phyloP scores from a whole-genome alignment of 2,888 invertebrate genomes.

The Osmoderma eremita region DNA sequence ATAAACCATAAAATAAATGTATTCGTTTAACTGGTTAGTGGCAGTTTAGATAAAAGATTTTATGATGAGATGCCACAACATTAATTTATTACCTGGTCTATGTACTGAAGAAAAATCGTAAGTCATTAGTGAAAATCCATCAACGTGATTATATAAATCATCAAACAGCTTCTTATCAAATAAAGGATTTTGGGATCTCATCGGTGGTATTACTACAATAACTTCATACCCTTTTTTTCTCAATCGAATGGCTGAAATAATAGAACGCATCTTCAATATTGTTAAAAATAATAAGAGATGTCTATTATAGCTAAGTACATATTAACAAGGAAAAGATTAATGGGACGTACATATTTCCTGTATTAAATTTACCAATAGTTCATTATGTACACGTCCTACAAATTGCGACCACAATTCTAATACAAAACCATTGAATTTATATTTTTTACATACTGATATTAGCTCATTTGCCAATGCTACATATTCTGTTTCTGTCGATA shows the following conservation, averaged over 20 bases:
- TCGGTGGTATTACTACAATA: slow-evolving; percentile 85
- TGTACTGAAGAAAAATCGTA: slow-evolving; percentile 90
- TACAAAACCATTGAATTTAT: slow-evolving; percentile 89
- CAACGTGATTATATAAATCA: slow-evolving; percentile 78
- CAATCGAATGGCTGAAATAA: slow-evolving; percentile 67
- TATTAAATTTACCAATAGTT: slow-evolving; percentile 71
- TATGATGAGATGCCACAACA: not conserved
- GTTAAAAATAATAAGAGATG: no score
- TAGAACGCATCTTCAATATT: not conserved
- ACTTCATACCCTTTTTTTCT: slow-evolving; percentile 69
- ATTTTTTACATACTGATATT: slow-evolving; percentile 75
- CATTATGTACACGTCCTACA: slow-evolving; percentile 71
- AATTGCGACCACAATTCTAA: slow-evolving; percentile 91
- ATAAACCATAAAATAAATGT: no score
- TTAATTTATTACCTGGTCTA: slow-evolving; percentile 72
- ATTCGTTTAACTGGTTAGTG: no score
- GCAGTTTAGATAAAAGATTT: slow-evolving; percentile 29
- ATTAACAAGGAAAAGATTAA: not conserved
- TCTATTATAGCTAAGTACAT: no score
- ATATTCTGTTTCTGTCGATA: slow-evolving; percentile 75
- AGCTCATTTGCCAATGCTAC: slow-evolving; percentile 75
- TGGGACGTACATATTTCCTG: slow-evolving; percentile 59
- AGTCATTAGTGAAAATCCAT: slow-evolving; percentile 95
- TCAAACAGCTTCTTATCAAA: slow-evolving; percentile 76
- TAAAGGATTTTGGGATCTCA: slow-evolving; percentile 74